A percentile compares a stretch with the other conserved stretches of the same genome.
Conservation (phyloP, 2,113 vertebrate genomes). For the Prinia subflava region DNA sequence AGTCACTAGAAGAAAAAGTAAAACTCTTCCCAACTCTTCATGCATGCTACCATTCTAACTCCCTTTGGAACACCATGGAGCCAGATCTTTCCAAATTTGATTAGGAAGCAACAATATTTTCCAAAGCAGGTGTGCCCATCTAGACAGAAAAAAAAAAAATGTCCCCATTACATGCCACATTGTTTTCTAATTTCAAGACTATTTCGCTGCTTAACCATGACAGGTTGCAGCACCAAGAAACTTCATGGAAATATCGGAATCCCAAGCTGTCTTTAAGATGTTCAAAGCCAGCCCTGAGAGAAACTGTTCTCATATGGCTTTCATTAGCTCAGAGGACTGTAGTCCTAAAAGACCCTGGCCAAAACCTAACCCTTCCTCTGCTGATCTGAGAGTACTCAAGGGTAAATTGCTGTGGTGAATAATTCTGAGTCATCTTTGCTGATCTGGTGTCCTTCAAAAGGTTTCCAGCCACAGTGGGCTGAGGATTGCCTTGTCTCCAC, state of each 20-base stretch:
- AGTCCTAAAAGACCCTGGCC: not conserved
- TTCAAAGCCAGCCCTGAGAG: not conserved
- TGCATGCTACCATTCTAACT: not conserved
- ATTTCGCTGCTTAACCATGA: not conserved
- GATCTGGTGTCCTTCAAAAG: not conserved
- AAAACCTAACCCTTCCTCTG: not conserved
- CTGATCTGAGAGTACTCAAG: not conserved
- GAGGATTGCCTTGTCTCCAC: not conserved
- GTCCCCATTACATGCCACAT: not conserved
- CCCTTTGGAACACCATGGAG: not conserved
- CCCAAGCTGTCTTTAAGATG: not conserved
- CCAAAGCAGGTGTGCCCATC: not conserved
- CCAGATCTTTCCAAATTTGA: not conserved
- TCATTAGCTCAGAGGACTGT: not conserved
- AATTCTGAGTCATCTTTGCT: not conserved
- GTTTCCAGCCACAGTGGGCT: not conserved
- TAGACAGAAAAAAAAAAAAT: not conserved
- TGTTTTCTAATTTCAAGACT: not conserved
- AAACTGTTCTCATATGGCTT: not conserved
- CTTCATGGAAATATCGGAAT: not conserved
- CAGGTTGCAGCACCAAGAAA: not conserved
- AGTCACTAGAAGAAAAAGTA: not conserved
- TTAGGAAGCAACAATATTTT: not conserved
- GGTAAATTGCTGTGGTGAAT: not conserved
- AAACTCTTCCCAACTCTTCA: not conserved